Conservation (phyloP, 2,888 invertebrate genomes). For the Machimus rusticus region DNA sequence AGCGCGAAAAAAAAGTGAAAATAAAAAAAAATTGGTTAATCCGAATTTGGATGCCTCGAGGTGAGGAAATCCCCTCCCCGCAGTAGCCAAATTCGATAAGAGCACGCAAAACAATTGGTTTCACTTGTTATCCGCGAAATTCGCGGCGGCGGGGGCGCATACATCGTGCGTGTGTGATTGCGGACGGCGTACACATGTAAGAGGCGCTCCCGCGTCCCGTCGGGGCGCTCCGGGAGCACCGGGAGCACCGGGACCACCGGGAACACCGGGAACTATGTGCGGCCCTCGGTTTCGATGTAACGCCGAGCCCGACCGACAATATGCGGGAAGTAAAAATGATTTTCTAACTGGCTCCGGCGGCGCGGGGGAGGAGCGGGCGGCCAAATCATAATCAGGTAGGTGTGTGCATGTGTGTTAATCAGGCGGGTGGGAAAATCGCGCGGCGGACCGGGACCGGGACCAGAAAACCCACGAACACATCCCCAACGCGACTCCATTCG, state of each 20-base stretch:
- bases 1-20: neutral
- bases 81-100: slow-evolving; percentile 25
- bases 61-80: slow-evolving; percentile 9
- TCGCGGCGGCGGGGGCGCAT: neutral
- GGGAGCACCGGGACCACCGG: neutral
- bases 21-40: neutral
- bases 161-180: slow-evolving; percentile 15
- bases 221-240: neutral
- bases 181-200: slow-evolving; percentile 32
- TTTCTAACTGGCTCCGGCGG: slow-evolving; percentile 40
- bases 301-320: slow-evolving; percentile 43
- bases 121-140: slow-evolving; percentile 42
- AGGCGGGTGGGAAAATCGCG: slow-evolving; percentile 32
- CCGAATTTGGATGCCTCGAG: neutral
- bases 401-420: slow-evolving; percentile 22
- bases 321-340: slow-evolving; percentile 48
- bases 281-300: slow-evolving; percentile 27
- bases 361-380: neutral
- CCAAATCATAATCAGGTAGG: slow-evolving; percentile 42
- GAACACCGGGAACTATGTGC: neutral
- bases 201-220: neutral
- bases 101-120: slow-evolving; percentile 40
- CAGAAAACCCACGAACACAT: slow-evolving; percentile 1
- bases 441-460: neutral
- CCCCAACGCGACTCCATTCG: slow-evolving; percentile 7